Conservation (phyloP, 2,113 vertebrate genomes). For the Taurulus bubalis region DNA sequence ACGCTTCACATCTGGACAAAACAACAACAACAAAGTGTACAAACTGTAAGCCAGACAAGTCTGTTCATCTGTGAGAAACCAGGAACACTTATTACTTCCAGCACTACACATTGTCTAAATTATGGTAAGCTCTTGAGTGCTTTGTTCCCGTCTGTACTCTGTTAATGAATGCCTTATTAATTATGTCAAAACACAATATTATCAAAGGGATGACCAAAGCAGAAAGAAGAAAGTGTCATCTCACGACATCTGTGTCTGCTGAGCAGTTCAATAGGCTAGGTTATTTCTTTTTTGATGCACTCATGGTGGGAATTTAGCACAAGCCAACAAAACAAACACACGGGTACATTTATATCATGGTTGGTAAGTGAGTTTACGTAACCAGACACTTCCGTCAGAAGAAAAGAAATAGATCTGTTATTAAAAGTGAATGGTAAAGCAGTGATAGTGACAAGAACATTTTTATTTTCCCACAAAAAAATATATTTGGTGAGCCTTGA, state of each 20-base stretch:
- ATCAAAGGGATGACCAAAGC: not conserved
- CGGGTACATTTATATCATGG: not conserved
- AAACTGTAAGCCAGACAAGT: not conserved
- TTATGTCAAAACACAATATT: not conserved
- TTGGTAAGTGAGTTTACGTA: not conserved
- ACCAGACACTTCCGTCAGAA: not conserved
- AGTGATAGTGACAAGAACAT: not conserved
- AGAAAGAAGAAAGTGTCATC: not conserved
- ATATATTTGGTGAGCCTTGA: not conserved
- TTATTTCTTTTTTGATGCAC: not conserved
- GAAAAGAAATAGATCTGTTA: not conserved
- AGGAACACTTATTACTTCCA: not conserved
- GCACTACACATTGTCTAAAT: not conserved
- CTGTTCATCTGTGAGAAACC: not conserved
- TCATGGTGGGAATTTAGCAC: conserved; percentile 9
- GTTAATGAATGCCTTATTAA: not conserved
- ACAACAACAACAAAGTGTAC: not conserved
- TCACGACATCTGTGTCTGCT: conserved; percentile 1
- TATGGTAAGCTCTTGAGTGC: not conserved
- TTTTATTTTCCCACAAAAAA: not conserved
- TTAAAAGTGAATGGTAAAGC: not conserved
- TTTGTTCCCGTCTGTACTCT: not conserved
- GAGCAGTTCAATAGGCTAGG: not conserved
- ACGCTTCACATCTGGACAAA: conserved; percentile 64
- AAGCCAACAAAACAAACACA: conserved; percentile 5